Evolutionary conservation across 2,888 invertebrate species (phyloP).

Genomic region (Andrena marginata): DNA sequence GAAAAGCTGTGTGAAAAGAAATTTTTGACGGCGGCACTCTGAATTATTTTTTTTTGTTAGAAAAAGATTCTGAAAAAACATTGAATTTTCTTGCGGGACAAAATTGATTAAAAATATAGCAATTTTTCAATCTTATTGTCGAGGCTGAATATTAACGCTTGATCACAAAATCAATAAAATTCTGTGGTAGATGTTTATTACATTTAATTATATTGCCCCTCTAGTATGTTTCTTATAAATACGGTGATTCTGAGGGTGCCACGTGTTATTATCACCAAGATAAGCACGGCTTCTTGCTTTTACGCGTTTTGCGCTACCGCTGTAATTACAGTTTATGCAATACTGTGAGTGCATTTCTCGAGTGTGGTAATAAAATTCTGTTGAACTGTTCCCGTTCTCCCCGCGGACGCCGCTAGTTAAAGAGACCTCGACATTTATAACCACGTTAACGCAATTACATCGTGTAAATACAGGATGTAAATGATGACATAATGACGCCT

Average conservation of each 20-base stretch:
- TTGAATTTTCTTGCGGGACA: neutral
- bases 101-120: conserved; percentile 17
- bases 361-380: conserved; percentile 28
- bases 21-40: no score
- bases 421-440: conserved; percentile 21
- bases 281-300: neutral
- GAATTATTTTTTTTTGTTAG: no score
- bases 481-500: conserved; percentile 9
- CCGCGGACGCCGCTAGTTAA: neutral
- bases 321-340: conserved; percentile 23
- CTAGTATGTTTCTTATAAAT: neutral
- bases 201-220: neutral
- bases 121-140: neutral
- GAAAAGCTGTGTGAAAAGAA: neutral
- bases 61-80: no score
- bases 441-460: conserved; percentile 20
- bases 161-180: no score
- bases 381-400: neutral
- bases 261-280: neutral
- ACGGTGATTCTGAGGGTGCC: neutral
- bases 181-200: neutral
- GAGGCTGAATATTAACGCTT: no score
- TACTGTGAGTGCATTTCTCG: neutral
- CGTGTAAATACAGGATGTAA: conserved; percentile 23
- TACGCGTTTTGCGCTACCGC: neutral